These are phyloP conservation scores for Herpailurus yagouaroundi DNA, from an alignment of 2,113 vertebrate species.

Conservation along the genomic window DNA sequence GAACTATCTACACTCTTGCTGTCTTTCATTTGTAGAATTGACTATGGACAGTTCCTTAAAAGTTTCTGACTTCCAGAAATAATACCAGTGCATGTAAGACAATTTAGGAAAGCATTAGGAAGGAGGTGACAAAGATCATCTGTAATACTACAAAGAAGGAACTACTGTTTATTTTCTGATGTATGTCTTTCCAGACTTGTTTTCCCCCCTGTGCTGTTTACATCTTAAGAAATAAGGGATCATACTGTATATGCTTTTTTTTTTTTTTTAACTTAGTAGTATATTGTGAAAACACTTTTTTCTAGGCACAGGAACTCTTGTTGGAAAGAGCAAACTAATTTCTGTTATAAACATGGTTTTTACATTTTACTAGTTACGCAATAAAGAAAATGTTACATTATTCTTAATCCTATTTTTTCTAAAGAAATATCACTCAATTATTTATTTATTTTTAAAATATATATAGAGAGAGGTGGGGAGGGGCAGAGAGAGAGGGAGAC, in stretches of 20 bases:
- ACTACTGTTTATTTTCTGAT: not conserved
- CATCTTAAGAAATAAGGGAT: constrained; percentile 3
- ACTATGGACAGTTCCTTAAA: not conserved
- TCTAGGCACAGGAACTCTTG: not conserved
- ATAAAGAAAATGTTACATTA: not conserved
- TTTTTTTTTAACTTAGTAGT: not conserved
- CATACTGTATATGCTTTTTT: not conserved
- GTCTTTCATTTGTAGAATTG: not conserved
- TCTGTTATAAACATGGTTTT: not conserved
- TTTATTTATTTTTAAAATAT: not conserved
- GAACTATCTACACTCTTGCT: not conserved
- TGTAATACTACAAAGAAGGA: not conserved
- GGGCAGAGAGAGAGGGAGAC: not conserved
- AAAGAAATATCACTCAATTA: not conserved
- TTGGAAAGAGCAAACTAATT: not conserved
- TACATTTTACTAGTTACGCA: not conserved
- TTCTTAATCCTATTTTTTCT: constrained; percentile 12
- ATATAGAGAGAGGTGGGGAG: not conserved
- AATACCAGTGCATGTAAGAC: not conserved
- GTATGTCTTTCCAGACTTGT: not conserved
- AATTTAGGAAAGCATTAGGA: not conserved
- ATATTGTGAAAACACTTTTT: not conserved
- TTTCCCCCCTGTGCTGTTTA: not conserved
- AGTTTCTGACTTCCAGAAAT: not conserved
- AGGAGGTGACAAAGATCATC: not conserved